phyloP scores from a whole-genome alignment of 2,113 vertebrate genomes.

The Mellivora capensis region DNA sequence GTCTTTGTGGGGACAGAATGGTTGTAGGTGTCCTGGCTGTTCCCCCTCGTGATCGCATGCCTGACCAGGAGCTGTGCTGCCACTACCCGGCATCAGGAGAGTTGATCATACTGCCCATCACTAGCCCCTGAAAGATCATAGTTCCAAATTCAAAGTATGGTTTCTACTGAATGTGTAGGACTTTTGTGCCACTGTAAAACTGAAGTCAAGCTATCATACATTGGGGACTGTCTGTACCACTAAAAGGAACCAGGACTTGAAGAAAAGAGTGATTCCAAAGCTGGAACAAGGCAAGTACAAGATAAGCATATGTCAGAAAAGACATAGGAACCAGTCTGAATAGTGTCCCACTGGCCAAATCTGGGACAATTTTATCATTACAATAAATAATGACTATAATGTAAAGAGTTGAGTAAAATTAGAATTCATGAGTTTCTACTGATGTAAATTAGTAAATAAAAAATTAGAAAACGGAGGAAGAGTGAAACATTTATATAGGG shows the following conservation, averaged over 20 bases:
- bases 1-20: not conserved
- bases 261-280: not conserved
- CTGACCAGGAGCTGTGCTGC: not conserved
- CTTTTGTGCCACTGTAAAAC: not conserved
- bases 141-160: not conserved
- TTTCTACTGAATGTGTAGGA: not conserved
- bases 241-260: not conserved
- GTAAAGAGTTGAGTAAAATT: not conserved
- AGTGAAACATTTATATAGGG: not conserved
- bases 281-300: not conserved
- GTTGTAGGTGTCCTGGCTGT: not conserved
- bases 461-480: not conserved
- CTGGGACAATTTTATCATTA: not conserved
- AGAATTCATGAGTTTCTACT: not conserved
- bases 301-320: not conserved
- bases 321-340: not conserved
- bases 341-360: not conserved
- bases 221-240: not conserved
- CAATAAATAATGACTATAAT: not conserved
- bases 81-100: not conserved
- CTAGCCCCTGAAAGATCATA: not conserved
- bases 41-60: fast-evolving
- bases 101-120: not conserved
- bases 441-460: not conserved
- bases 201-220: not conserved